Base-by-base conservation (phyloP, 1,140 invertebrate genomes). In the Paraescarpia echinospica region DNA sequence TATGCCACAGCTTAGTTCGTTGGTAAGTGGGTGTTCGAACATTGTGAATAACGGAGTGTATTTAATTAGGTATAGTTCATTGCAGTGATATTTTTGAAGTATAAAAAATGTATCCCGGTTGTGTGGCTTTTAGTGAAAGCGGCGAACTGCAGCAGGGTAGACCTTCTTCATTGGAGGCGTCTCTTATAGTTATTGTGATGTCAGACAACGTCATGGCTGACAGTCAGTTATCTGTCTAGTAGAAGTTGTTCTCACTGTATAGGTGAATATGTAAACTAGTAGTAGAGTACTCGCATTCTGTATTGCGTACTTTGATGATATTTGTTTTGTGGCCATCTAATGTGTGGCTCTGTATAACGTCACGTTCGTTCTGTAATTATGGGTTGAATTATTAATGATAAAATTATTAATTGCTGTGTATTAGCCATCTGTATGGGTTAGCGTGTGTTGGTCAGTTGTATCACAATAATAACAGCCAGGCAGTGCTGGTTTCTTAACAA, bases 161-260 rank as follows among this genome's bases (percentile, higher is more conserved):
- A 22, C 59, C 22, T 77, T 77, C 59, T 77, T 77, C 27, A 77
- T 4, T 77, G 59, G 27, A 77, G 59, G 59, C 59, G 59, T 77
- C 59, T 77, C 59, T 77, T 77, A 27, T 77, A 77, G 59, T 77
- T 77, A 77, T 77, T 77, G 59, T 77, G 59, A 77, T 77, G 59
- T 77, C 59, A 77, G 59, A 77, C 59, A 27, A 77, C 14, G 18
- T 77, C 8, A 27, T 77, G 59, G 59, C 22, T 77, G 59, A 31
- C 59, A 77, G 59, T 77, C 0, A 27, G 27, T 77, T 77, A 27
- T 77, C 59, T 41, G 41, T 41, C n/a, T 51, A 51, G 48, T 51
- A 51, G 18, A 9, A 51, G 48, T 51, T 51, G 48, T 51, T 51
- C 18, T 18, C 12, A 27, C 22, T 77, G 59, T 77, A 27, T 77